Conservation (phyloP, 1,140 invertebrate species). For the Drosophila ironensis region DNA sequence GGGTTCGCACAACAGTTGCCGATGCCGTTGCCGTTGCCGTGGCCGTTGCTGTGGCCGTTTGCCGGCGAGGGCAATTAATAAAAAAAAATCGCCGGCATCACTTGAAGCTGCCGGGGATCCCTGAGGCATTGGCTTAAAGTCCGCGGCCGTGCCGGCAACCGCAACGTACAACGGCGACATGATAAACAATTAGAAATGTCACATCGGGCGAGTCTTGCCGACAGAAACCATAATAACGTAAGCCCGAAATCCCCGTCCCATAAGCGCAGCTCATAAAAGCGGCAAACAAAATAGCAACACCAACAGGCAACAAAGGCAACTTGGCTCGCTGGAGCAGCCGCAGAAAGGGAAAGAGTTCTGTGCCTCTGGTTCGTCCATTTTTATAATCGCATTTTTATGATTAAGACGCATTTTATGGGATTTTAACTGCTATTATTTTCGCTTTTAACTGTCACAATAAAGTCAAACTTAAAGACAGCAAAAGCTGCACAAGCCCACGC, state of each 20-base stretch:
- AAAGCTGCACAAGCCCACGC: slow-evolving; percentile 64
- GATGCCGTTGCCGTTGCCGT: too few species aligned
- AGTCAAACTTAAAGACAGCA: slow-evolving; percentile 77
- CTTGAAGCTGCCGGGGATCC: slow-evolving; percentile 11
- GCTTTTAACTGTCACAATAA: slow-evolving; percentile 81
- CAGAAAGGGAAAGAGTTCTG: slow-evolving; percentile 53
- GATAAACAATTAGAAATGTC: slow-evolving; percentile 74
- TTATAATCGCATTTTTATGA: slow-evolving; percentile 81
- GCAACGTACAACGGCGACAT: slow-evolving; percentile 33
- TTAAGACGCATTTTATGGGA: slow-evolving; percentile 80
- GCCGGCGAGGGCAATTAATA: slow-evolving; percentile 69
- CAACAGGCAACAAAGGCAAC: slow-evolving; percentile 9
- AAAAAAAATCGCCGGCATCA: slow-evolving; percentile 39
- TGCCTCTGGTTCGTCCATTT: slow-evolving; percentile 65
- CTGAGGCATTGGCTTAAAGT: slow-evolving; percentile 19
- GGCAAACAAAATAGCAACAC: slow-evolving; percentile 55
- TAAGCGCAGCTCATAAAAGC: slow-evolving; percentile 70
- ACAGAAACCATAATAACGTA: slow-evolving; percentile 61
- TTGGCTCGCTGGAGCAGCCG: too few species aligned
- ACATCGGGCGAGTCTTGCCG: not conserved
- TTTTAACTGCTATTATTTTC: slow-evolving; percentile 81
- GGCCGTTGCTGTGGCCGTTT: too few species aligned
- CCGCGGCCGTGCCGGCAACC: too few species aligned
- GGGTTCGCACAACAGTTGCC: slow-evolving; percentile 62
- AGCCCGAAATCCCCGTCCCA: slow-evolving; percentile 32